Percentiles rank a stretch among this genome's conserved stretches.
Conservation (phyloP, 2,888 invertebrate species). For the Cheilosia variabilis region DNA sequence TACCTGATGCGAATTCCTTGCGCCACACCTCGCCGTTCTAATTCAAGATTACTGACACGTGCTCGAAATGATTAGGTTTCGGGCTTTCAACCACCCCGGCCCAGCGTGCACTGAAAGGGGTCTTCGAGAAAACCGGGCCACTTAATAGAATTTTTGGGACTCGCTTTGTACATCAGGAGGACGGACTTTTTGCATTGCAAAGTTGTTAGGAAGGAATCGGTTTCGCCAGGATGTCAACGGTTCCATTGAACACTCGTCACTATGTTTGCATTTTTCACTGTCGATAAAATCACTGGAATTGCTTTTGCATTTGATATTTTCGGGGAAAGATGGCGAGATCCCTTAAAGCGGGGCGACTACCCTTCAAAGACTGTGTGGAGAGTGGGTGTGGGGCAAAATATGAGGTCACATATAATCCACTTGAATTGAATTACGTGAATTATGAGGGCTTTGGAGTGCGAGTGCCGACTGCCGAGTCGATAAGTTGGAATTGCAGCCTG, state of each 20-base stretch:
- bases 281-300: constrained; percentile 70
- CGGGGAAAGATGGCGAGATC: constrained; percentile 31
- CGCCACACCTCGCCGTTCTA: constrained; percentile 9
- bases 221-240: constrained; percentile 23
- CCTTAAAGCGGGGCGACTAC: constrained; percentile 17
- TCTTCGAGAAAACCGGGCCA: constrained; percentile 49
- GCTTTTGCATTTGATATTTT: constrained; percentile 68
- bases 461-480: constrained; percentile 69
- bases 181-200: constrained; percentile 46
- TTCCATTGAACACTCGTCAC: constrained; percentile 66
- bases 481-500: constrained; percentile 72
- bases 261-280: constrained; percentile 74
- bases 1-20: constrained; percentile 48
- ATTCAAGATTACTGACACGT: constrained; percentile 61
- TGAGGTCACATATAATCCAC: constrained; percentile 73
- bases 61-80: constrained; percentile 72
- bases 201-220: constrained; percentile 34
- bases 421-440: constrained; percentile 74
- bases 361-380: constrained; percentile 55
- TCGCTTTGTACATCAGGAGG: constrained; percentile 5
- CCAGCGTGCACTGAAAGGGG: constrained; percentile 38
- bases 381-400: constrained; percentile 13
- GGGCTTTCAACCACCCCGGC: constrained; percentile 7
- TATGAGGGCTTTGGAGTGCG: constrained; percentile 67
- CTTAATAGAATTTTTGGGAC: constrained; percentile 66